Percentiles rank a stretch among this genome's conserved stretches.
Evolutionary conservation across 2,113 vertebrate genomes (phyloP).

Genomic region (Ahaetulla prasina): DNA sequence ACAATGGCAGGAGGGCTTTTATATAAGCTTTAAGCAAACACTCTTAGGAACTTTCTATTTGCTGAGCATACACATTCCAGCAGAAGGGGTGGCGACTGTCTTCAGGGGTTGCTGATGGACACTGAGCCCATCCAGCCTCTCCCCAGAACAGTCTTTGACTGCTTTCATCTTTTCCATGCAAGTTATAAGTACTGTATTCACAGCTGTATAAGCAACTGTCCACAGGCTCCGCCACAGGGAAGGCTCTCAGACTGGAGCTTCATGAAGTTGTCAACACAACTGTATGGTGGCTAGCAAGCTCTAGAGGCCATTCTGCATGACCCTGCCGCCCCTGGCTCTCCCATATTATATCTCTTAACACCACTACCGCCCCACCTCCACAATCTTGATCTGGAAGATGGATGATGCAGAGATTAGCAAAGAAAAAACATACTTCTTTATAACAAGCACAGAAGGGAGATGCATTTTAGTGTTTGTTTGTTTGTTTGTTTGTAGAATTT

Average conservation of each 20-base stretch:
- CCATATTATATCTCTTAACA: not conserved
- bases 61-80: conserved; percentile 17
- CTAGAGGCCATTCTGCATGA: not conserved
- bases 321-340: not conserved
- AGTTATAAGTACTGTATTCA: not conserved
- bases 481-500: not conserved
- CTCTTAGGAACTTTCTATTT: conserved; percentile 2
- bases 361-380: too few species aligned
- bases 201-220: not conserved
- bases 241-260: not conserved
- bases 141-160: not conserved
- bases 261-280: not conserved
- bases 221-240: not conserved
- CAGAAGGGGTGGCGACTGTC: not conserved
- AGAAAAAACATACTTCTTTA: not conserved
- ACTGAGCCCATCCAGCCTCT: not conserved
- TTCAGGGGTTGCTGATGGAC: not conserved
- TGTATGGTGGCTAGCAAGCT: not conserved
- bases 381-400: not conserved
- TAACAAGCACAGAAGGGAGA: not conserved
- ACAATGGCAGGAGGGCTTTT: conserved; percentile 8
- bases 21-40: conserved; percentile 22
- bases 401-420: not conserved
- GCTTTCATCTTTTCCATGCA: not conserved
- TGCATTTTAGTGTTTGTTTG: not conserved